A percentile compares a stretch with the other conserved stretches of the same genome.
These are phyloP conservation scores for Sesamia inferens DNA, from an alignment of 2,888 invertebrate species.

Conservation along the genomic window DNA sequence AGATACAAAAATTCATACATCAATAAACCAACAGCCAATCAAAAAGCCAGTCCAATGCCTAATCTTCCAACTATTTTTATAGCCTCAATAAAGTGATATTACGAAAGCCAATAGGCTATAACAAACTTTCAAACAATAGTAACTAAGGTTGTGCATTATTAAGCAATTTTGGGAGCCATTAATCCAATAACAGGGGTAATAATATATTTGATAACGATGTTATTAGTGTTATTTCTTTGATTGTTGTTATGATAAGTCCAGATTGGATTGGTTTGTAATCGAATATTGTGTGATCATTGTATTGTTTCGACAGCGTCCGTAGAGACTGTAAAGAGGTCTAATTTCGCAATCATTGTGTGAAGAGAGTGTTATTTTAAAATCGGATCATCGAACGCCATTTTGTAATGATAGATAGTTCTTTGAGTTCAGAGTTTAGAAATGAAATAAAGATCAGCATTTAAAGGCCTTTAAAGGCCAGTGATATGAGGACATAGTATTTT, in stretches of 20 bases:
- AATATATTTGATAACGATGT: constrained; percentile 61
- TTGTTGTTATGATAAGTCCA: constrained; percentile 57
- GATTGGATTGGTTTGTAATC: constrained; percentile 66
- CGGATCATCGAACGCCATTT: constrained; percentile 10
- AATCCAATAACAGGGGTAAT: constrained; percentile 78
- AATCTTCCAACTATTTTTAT: constrained; percentile 62
- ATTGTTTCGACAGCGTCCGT: constrained; percentile 51
- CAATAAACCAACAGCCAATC: constrained; percentile 39
- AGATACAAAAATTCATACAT: constrained; percentile 44
- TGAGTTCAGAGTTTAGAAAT: constrained; percentile 13
- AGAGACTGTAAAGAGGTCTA: constrained; percentile 39
- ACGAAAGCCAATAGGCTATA: constrained; percentile 69
- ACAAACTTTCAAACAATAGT: constrained; percentile 74
- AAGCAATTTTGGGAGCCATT: constrained; percentile 82
- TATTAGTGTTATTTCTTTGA: constrained; percentile 59
- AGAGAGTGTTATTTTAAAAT: constrained; percentile 40
- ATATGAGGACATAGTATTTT: not conserved
- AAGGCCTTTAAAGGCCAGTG: not conserved
- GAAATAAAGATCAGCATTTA: not conserved
- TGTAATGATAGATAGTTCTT: constrained; percentile 23
- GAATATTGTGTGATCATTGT: constrained; percentile 62
- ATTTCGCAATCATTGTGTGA: constrained; percentile 58
- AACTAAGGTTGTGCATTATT: constrained; percentile 75
- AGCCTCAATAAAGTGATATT: constrained; percentile 68
- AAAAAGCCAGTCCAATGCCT: constrained; percentile 33